A percentile compares a stretch with the other conserved stretches of the same genome.
Evolutionary conservation across 2,888 invertebrate species (phyloP).

Genomic region (Melikaiella ostensackeni): DNA sequence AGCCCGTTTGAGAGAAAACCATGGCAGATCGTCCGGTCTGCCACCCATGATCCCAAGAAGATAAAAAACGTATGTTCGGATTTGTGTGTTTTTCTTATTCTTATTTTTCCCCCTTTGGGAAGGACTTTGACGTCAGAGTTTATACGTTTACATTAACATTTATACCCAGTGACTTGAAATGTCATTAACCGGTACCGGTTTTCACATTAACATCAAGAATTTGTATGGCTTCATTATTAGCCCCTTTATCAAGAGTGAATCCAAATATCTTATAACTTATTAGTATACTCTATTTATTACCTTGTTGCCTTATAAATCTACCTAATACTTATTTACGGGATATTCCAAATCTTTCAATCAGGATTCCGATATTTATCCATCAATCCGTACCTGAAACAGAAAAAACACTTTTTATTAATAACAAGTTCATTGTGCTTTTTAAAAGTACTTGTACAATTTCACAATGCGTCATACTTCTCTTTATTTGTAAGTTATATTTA

Average conservation of each 20-base stretch:
- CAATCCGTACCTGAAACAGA: conserved; percentile 16
- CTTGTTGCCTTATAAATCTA: background rate
- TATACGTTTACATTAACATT: background rate
- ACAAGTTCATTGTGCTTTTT: background rate
- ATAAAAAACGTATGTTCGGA: background rate
- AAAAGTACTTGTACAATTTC: too few relatives aligned
- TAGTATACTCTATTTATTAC: too few relatives aligned
- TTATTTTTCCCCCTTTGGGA: background rate
- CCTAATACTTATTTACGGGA: background rate
- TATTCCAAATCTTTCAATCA: background rate
- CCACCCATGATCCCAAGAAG: background rate
- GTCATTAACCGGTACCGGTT: background rate
- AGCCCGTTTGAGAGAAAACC: background rate
- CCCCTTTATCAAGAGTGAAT: background rate
- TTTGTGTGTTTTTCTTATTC: background rate
- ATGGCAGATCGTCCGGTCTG: conserved; percentile 6
- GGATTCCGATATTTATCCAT: background rate
- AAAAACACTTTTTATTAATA: background rate
- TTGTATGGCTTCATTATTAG: background rate
- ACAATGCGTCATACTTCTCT: too few relatives aligned
- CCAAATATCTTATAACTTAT: too few relatives aligned
- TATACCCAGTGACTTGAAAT: background rate
- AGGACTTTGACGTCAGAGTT: background rate
- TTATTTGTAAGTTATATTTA: too few relatives aligned
- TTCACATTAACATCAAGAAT: background rate